Base-by-base conservation (phyloP, 2,797 vertebrate species). In the Botia kubotai region DNA sequence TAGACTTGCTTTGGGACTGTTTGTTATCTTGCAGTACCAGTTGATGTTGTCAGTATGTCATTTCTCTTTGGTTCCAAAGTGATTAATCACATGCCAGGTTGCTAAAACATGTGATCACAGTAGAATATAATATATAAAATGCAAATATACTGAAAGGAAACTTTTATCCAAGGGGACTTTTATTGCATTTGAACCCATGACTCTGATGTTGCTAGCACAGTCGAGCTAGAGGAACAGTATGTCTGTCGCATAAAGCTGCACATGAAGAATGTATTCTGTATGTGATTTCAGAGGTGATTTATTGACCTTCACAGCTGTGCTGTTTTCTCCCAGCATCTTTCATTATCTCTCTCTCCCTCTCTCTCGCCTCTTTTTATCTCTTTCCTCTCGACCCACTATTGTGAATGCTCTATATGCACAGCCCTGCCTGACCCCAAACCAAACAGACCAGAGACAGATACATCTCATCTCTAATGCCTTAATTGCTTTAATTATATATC, bases 401-500 rank as follows among this genome's bases (percentile, higher is more conserved):
- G 23, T 53, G 50, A 46, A 2, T 3, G n/a, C 29, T 60, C 17
- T 46, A 53, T 53, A 58, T 43, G 72, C 60, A 23, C 72, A 26
- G 46, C 33, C 17, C 68, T 21, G 58, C 36, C 39, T 8, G 39
- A 10, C 58, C 16, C 55, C 63, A 26, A 12, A 46, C 50, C 33
- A 0, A 17, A 63, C 75, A 81, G 77, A 84, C 71, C 84, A 73
- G 26, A 48, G 33, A 11, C 77, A 78, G 79, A 55, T 63, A 75
- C 1, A 76, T 86, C 79, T 82, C 68, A 88, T 79, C 68, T 71
- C 80, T 66, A 63, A 58, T 77, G 72, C 82, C 81, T 57, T 86
- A 89, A 89, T 86, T 87, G 86, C 21, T 81, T 83, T 88, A 86
- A 92, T 89, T 87, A 85, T 62, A 82, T 81, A 33, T 87, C 80